Conservation (phyloP, 2,113 vertebrate species). For the Calcarius ornatus region DNA sequence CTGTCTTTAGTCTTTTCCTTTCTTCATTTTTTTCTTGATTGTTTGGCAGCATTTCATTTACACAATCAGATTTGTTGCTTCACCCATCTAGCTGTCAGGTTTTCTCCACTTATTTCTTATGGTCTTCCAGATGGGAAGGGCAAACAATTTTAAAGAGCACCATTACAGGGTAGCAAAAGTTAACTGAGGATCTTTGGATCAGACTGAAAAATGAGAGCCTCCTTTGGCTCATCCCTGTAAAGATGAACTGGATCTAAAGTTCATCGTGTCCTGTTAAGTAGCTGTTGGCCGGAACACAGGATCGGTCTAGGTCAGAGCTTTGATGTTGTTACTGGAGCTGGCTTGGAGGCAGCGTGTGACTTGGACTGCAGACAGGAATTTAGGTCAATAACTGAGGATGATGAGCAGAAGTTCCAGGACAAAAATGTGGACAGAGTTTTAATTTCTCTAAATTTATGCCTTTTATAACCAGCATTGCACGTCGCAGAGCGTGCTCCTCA, state of each 20-base stretch:
- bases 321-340: conserved; percentile 27
- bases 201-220: neutral
- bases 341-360: neutral
- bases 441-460: neutral
- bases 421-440: neutral
- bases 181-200: neutral
- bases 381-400: neutral
- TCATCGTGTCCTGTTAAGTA: conserved; percentile 8
- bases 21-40: neutral
- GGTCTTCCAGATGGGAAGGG: neutral
- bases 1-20: neutral
- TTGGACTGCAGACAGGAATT: conserved; percentile 30
- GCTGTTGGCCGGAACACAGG: neutral
- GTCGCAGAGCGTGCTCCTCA: fast-evolving
- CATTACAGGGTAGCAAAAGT: neutral
- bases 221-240: neutral
- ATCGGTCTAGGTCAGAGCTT: neutral
- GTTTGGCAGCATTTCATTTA: neutral
- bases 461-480: neutral
- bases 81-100: fast-evolving
- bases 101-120: neutral
- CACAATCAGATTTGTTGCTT: neutral
- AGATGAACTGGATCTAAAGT: conserved; percentile 1
- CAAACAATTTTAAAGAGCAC: neutral
- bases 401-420: neutral